Base-by-base conservation (phyloP, 2,888 invertebrate species). In the Cosmopolites sordidus region DNA sequence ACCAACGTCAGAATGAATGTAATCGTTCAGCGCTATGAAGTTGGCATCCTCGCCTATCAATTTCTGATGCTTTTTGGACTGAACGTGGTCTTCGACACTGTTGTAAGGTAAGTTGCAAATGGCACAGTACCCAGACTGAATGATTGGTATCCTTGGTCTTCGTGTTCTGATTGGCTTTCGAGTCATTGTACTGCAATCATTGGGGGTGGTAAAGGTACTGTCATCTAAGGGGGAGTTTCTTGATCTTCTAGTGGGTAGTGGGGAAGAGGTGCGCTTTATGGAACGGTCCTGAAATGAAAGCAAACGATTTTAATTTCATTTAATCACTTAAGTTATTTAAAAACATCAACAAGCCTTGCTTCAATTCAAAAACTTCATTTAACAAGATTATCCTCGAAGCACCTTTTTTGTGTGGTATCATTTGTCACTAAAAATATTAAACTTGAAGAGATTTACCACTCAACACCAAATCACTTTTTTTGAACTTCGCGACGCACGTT, bases 51-150 rank as follows among this genome's bases (percentile, higher is more conserved):
- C 86, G 49, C 83, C 81, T 27, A 86, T 84, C 71, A 87, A 86
- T 59, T 83, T 82, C 49, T 83, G 74, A 73, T 90, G 90, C 63
- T 84, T 83, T 62, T 86, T 84, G 22, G 86, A 86, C 60, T 84
- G 83, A 15, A 88, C 75, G 67, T 90, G 90, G 58, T 84, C 78
- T 12, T 81, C 79, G 11, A 87, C 76, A 66, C 83, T 84, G 54
- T 78, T 79, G 72, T 87, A 90, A 64, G 87, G 86, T 43, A 82
- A 75, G 68, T 85, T 86, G 72, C 90, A 90, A 72, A 90, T 85
- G 75, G 89, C 88, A 75, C 89, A 89, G 68, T 86, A 89, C 30
- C 59, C 59, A 12, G 72, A 68, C 60, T 71, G 70, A 59, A 77
- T 73, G 41, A 66, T 64, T 58, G 67, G 68, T 57, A 70, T 65